Conservation (phyloP, 35 echinoderm and acorn worm genomes). For the Anneissia japonica region DNA sequence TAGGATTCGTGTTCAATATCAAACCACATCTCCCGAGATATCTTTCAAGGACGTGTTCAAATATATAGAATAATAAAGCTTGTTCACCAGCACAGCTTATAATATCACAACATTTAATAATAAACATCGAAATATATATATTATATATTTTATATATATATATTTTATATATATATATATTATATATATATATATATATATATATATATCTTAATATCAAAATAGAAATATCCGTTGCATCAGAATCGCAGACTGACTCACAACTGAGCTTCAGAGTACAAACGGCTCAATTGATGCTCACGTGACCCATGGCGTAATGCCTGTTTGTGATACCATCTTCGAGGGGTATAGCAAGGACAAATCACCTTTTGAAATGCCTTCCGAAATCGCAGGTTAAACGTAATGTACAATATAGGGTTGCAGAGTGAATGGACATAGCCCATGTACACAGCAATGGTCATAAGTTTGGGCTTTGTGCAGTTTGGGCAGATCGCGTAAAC, state of each 20-base stretch:
- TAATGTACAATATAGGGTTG: conserved; percentile 76
- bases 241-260: not conserved
- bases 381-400: conserved; percentile 84
- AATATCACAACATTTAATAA: no score
- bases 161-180: no score
- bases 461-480: conserved; percentile 25
- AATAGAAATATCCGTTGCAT: not conserved
- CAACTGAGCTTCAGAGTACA: not conserved
- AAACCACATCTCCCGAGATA: not conserved
- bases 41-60: not conserved
- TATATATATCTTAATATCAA: not conserved
- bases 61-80: not conserved
- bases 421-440: conserved; percentile 87
- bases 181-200: no score
- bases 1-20: not conserved
- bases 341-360: conserved; percentile 20
- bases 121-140: not conserved
- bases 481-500: conserved; percentile 62
- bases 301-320: not conserved
- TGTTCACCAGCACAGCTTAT: no score
- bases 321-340: not conserved
- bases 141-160: not conserved
- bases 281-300: not conserved
- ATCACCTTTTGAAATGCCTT: conserved; percentile 51
- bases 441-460: conserved; percentile 74